These are phyloP conservation scores for Lithosia quadra DNA, from an alignment of 2,888 invertebrate genomes.

Conservation along the genomic window DNA sequence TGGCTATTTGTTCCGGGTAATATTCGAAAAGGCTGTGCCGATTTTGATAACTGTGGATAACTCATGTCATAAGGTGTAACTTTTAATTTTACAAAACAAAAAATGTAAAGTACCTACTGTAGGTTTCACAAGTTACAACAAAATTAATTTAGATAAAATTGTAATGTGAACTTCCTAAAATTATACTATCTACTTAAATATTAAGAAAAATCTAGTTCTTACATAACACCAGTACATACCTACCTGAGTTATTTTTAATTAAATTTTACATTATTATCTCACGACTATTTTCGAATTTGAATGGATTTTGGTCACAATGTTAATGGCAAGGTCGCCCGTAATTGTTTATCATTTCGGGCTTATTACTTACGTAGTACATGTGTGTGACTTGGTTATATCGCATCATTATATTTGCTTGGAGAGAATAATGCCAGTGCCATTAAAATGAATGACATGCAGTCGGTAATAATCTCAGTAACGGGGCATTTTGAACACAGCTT, in stretches of 20 bases:
- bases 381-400: neutral
- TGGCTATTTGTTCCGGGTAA: too few relatives aligned
- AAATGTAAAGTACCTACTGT: too few relatives aligned
- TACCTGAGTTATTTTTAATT: neutral
- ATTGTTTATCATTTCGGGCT: neutral
- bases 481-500: neutral
- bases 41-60: too few relatives aligned
- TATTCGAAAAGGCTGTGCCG: too few relatives aligned
- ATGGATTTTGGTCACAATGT: neutral
- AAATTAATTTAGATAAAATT: too few relatives aligned
- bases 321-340: neutral
- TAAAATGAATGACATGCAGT: constrained; percentile 1
- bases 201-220: neutral
- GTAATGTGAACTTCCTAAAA: too few relatives aligned
- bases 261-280: neutral
- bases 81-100: too few relatives aligned
- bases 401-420: neutral
- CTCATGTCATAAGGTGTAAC: too few relatives aligned
- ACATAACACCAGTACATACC: neutral
- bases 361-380: neutral
- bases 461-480: neutral
- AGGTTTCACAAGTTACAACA: too few relatives aligned
- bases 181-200: too few relatives aligned
- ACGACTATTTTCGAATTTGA: neutral
- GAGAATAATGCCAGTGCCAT: neutral